Evolutionary conservation across 2,113 vertebrate species (phyloP).

Genomic region (Struthio camelus): DNA sequence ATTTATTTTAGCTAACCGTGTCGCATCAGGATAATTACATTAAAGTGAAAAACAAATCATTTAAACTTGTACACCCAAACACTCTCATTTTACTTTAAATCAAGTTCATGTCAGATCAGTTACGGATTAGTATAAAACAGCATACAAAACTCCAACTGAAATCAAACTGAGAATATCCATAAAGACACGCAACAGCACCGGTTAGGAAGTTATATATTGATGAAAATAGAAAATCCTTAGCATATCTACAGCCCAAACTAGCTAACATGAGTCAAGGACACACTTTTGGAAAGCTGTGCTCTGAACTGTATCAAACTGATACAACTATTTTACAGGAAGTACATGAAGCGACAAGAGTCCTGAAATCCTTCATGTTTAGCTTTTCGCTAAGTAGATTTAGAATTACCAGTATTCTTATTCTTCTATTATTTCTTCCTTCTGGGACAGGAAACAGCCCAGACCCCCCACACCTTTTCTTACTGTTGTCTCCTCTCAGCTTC

Average conservation of each 20-base stretch:
- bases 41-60: not conserved
- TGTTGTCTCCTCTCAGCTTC: not conserved
- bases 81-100: not conserved
- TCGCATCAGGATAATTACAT: not conserved
- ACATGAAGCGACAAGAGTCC: not conserved
- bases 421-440: not conserved
- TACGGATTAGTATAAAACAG: not conserved
- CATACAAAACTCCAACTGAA: not conserved
- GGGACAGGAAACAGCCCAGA: not conserved
- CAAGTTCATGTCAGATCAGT: not conserved
- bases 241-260: not conserved
- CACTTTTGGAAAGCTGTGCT: not conserved
- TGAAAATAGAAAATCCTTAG: not conserved
- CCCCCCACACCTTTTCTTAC: not conserved
- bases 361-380: not conserved
- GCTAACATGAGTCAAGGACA: not conserved
- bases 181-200: accelerated
- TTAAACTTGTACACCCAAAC: not conserved
- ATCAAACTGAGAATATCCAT: not conserved
- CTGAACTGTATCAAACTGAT: not conserved
- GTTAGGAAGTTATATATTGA: not conserved
- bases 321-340: not conserved
- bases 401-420: not conserved
- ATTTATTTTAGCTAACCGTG: not conserved
- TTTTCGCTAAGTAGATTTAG: not conserved